phyloP scores from a whole-genome alignment of 2,797 vertebrate species.

The Lagodon rhomboides region DNA sequence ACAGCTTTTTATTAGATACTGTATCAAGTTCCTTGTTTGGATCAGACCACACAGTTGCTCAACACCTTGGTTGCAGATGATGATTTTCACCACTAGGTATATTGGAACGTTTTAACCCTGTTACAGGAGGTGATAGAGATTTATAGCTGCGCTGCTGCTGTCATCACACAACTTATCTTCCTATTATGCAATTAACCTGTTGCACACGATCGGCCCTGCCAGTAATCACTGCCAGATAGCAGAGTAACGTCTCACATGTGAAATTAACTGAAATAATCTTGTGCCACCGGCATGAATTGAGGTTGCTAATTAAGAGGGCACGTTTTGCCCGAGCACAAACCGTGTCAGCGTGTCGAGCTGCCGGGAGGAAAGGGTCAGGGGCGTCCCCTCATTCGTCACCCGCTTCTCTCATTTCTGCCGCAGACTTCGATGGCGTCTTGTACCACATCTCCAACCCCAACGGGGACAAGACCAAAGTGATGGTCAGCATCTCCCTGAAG shows the following conservation, averaged over 20 bases:
- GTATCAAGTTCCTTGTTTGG: not conserved
- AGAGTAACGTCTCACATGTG: not conserved
- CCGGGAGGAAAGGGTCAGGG: no score
- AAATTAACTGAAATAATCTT: not conserved
- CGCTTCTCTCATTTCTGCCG: not conserved
- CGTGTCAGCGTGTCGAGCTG: not conserved
- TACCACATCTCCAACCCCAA: conserved; percentile 99
- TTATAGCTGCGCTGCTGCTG: not conserved
- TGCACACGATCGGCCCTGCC: conserved; percentile 10
- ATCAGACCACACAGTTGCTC: not conserved
- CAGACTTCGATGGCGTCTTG: conserved; percentile 99
- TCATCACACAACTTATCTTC: not conserved
- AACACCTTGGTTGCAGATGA: not conserved
- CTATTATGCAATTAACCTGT: not conserved
- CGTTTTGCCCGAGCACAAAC: not conserved
- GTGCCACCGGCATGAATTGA: no score
- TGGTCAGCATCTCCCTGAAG: conserved; percentile 99
- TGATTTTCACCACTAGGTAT: not conserved
- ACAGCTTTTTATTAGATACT: no score
- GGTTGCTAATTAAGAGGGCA: not conserved
- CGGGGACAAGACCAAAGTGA: conserved; percentile 98
- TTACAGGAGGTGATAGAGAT: not conserved
- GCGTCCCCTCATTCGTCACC: not conserved
- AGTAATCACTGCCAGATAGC: not conserved
- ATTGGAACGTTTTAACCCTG: not conserved